Base-by-base conservation (phyloP, 2,888 invertebrate species). In the Monoplex corrugatus region DNA sequence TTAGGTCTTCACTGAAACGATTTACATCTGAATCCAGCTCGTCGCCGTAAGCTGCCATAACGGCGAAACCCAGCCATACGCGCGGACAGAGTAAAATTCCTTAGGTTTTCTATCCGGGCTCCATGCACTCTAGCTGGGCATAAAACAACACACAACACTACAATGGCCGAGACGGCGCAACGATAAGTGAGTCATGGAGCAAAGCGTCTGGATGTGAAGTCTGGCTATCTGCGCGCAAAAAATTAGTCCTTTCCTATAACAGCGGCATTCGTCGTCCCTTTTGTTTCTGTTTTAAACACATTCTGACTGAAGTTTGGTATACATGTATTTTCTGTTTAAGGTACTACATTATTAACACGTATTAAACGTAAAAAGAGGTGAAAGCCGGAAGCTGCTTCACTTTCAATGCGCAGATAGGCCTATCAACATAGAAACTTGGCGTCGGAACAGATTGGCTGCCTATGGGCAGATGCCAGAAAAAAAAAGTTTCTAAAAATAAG, bases 11-110 rank as follows among this genome's bases (percentile, higher is more conserved):
- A 57, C 89, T 89, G 87, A 90, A 90, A 68, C 90, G 90, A 63
- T 89, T 91, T 68, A 91, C 89, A 87, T 91, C 92, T 86, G 89
- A 89, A 45, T 91, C 89, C 45, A 90, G 57, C 23, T 88, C 91
- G 43, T 92, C 91, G 45, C 82, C 87, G 90, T 90, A 92, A 43
- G 89, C 88, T 87, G 91, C 91, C 92, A 92, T 92, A 89, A 89
- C 90, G 86, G 82, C 83, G 72, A 87, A 68, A 82, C 78, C 63
- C 87, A 80, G 89, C 82, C 83, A 90, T 82, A 83, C 82, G 80
- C 32, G 8, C 28, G 38, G 32, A 89, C 32, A 40, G 13, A 1
- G 40, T 40, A 28, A 75, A n/a, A 40, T 43, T 75, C 50, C 68
- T 78, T 19, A 44, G 57, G 87, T 72, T 45, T 43, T 72, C 78